Evolutionary conservation across 1,140 invertebrate genomes (phyloP).

Genomic region (Anthonomus grandis): DNA sequence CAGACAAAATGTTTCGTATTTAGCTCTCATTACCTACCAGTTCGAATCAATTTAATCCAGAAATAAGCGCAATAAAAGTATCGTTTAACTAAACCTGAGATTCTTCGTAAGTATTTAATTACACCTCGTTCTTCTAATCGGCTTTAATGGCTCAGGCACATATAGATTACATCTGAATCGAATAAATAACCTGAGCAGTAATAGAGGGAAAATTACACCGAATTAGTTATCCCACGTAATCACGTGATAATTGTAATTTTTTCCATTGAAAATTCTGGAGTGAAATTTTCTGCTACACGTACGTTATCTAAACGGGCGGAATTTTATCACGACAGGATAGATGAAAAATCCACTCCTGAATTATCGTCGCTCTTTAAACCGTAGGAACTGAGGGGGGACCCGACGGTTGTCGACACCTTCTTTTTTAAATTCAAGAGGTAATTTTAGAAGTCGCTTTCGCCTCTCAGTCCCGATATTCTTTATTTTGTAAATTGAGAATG

Average conservation of each 20-base stretch:
- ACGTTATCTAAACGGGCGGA: too few relatives aligned
- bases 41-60: background rate
- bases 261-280: too few relatives aligned
- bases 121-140: background rate
- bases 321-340: too few relatives aligned
- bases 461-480: slow-evolving; percentile 6
- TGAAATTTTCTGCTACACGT: too few relatives aligned
- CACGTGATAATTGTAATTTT: too few relatives aligned
- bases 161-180: background rate
- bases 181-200: background rate
- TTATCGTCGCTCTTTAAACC: too few relatives aligned
- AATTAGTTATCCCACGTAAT: too few relatives aligned
- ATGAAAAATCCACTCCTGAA: slow-evolving; percentile 1
- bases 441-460: slow-evolving; percentile 4
- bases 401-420: slow-evolving; percentile 2
- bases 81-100: background rate
- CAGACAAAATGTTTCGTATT: too few relatives aligned
- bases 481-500: slow-evolving; percentile 12
- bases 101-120: background rate
- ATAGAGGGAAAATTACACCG: too few relatives aligned
- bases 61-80: background rate
- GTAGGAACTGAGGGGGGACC: too few relatives aligned
- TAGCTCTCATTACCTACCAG: too few relatives aligned
- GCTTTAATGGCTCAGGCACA: background rate
- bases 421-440: slow-evolving; percentile 9